Evolutionary conservation across 2,113 vertebrate species (phyloP).

Genomic region (Sinocyclocheilus anshuiensis): DNA sequence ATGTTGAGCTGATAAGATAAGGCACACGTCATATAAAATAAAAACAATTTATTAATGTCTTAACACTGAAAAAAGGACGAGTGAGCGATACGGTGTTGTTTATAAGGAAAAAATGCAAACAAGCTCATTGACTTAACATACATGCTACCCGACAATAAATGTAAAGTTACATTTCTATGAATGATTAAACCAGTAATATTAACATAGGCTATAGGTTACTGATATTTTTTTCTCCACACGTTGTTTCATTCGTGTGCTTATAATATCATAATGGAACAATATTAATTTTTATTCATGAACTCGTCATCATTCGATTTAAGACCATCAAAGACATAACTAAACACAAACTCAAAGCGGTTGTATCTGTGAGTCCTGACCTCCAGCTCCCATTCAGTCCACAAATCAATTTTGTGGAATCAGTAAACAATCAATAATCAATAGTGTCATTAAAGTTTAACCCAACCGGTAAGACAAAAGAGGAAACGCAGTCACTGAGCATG

Average conservation of each 20-base stretch:
- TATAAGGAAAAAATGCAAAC: not conserved
- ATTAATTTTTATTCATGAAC: slow-evolving; percentile 10
- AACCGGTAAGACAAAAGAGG: not conserved
- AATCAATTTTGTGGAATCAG: slow-evolving; percentile 24
- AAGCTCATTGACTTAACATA: not conserved
- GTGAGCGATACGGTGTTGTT: not conserved
- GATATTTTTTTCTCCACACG: not conserved
- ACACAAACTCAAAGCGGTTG: slow-evolving; percentile 11
- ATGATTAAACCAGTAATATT: not conserved
- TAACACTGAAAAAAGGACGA: not conserved
- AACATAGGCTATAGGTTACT: not conserved
- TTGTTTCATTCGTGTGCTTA: not conserved
- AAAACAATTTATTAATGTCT: not conserved
- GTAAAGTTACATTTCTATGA: not conserved
- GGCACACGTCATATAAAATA: not conserved
- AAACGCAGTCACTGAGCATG: not conserved
- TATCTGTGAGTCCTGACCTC: not conserved
- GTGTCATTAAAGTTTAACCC: not conserved
- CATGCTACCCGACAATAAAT: not conserved
- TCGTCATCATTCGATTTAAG: not conserved
- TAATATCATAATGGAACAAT: not conserved
- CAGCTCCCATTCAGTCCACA: slow-evolving; percentile 30
- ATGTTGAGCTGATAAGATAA: not conserved
- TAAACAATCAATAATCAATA: slow-evolving; percentile 30
- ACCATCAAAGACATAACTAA: not conserved